These are phyloP conservation scores for Lochmaea capreae DNA, from an alignment of 2,888 invertebrate genomes.

Conservation along the genomic window DNA sequence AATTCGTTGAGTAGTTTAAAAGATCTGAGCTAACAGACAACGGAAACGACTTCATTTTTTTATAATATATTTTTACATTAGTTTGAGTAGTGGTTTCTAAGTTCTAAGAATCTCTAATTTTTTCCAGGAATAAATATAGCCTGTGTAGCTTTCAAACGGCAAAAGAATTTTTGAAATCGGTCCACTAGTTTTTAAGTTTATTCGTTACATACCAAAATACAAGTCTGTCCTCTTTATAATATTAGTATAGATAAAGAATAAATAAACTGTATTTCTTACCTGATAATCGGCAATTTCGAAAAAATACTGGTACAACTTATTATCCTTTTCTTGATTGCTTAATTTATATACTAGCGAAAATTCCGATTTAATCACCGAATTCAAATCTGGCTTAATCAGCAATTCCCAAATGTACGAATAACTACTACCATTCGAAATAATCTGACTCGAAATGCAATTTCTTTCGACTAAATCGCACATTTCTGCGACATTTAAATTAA, in stretches of 20 bases:
- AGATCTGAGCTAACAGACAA: too few relatives aligned
- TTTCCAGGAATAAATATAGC: too few relatives aligned
- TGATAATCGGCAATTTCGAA: constrained; percentile 86
- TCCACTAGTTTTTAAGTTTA: too few relatives aligned
- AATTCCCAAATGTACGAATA: constrained; percentile 88
- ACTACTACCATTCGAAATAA: constrained; percentile 78
- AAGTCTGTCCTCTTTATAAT: too few relatives aligned
- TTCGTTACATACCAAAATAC: too few relatives aligned
- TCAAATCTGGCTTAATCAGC: constrained; percentile 61
- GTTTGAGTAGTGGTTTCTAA: too few relatives aligned
- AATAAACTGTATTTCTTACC: constrained; percentile 63
- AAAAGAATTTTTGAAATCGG: too few relatives aligned
- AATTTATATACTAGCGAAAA: constrained; percentile 73
- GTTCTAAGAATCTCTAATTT: too few relatives aligned
- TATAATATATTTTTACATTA: too few relatives aligned
- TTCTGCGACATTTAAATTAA: constrained; percentile 55
- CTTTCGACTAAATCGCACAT: constrained; percentile 53
- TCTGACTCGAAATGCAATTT: constrained; percentile 61
- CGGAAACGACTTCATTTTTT: too few relatives aligned
- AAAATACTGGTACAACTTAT: constrained; percentile 72
- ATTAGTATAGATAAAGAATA: not conserved
- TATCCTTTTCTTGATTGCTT: constrained; percentile 58
- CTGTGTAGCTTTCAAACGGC: too few relatives aligned
- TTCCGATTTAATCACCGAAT: constrained; percentile 70
- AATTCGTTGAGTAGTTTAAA: too few relatives aligned